Conservation (phyloP, 1,140 invertebrate species). For the Lepidurus arcticus region DNA sequence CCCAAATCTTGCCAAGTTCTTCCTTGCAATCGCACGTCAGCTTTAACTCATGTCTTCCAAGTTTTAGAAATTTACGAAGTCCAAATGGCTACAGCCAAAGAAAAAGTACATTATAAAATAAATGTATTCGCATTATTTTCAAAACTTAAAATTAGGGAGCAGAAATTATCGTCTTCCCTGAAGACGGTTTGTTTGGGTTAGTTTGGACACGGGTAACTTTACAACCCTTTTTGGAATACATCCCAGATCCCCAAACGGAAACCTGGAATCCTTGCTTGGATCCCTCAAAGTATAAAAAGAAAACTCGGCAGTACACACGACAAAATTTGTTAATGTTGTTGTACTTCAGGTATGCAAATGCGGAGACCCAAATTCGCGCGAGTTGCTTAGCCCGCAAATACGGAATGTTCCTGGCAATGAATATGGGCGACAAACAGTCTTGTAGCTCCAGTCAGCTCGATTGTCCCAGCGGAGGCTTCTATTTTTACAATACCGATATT, state of each 20-base stretch:
- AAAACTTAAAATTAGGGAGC: conserved; percentile 39
- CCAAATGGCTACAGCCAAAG: conserved; percentile 11
- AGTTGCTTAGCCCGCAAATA: conserved; percentile 27
- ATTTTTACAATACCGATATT: conserved; percentile 45
- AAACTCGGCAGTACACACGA: neutral
- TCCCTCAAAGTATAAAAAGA: neutral
- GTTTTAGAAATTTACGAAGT: conserved; percentile 26
- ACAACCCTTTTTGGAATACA: conserved; percentile 28
- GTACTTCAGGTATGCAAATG: neutral
- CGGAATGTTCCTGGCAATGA: conserved; percentile 23
- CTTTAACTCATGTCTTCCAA: neutral
- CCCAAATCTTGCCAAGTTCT: conserved; percentile 12
- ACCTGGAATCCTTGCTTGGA: conserved; percentile 26
- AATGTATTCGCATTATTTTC: neutral
- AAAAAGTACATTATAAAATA: conserved; percentile 4
- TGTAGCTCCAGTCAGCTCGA: conserved; percentile 9
- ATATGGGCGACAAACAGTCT: conserved; percentile 25
- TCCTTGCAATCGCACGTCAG: conserved; percentile 18
- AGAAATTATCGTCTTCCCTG: conserved; percentile 46
- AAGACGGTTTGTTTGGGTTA: conserved; percentile 41
- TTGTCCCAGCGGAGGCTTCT: conserved; percentile 41
- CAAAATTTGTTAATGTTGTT: neutral
- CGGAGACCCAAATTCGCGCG: neutral
- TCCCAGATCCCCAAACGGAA: conserved; percentile 26
- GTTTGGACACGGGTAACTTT: conserved; percentile 25